phyloP scores from a whole-genome alignment of 92 coral and sea anemone genomes.

The Epizoanthus stellaris region DNA sequence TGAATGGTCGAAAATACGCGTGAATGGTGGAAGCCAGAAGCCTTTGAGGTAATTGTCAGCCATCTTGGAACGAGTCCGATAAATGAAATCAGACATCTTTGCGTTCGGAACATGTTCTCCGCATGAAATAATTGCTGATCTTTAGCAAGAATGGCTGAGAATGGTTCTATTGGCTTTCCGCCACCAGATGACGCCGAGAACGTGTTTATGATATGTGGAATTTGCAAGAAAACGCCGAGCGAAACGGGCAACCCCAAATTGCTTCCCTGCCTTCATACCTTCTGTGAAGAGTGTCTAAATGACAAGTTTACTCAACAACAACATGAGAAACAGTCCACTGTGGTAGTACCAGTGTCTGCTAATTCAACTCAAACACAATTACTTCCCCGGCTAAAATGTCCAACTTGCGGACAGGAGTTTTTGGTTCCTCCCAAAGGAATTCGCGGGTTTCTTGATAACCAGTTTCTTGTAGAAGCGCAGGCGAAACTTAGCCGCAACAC shows the following conservation, averaged over 20 bases:
- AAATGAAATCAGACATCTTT: conserved; percentile 10
- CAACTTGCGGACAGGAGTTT: conserved; percentile 98
- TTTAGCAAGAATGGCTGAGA: conserved; percentile 73
- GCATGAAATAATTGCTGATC: conserved; percentile 1
- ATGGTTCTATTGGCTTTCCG: conserved; percentile 52
- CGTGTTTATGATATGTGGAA: conserved; percentile 79
- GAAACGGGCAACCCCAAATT: conserved; percentile 87
- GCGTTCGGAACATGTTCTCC: conserved; percentile 24
- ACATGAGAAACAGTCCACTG: conserved; percentile 63
- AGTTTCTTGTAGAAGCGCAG: conserved; percentile 87
- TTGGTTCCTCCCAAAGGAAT: conserved; percentile 94
- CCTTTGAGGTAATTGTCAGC: conserved; percentile 71
- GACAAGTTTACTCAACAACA: conserved; percentile 81
- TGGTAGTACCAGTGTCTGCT: conserved; percentile 48
- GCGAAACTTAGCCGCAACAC: conserved; percentile 76
- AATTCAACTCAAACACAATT: conserved; percentile 58
- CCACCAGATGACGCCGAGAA: conserved; percentile 79
- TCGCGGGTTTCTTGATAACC: conserved; percentile 92
- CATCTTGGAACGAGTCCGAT: conserved; percentile 71
- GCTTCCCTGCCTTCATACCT: conserved; percentile 97
- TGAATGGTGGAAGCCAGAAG: conserved; percentile 65
- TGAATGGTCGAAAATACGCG: conserved; percentile 43
- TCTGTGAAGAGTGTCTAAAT: conserved; percentile 88
- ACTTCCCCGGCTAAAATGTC: conserved; percentile 89
- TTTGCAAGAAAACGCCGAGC: conserved; percentile 80